Conservation (phyloP, 2,888 invertebrate genomes). For the Ophion slaviceki region DNA sequence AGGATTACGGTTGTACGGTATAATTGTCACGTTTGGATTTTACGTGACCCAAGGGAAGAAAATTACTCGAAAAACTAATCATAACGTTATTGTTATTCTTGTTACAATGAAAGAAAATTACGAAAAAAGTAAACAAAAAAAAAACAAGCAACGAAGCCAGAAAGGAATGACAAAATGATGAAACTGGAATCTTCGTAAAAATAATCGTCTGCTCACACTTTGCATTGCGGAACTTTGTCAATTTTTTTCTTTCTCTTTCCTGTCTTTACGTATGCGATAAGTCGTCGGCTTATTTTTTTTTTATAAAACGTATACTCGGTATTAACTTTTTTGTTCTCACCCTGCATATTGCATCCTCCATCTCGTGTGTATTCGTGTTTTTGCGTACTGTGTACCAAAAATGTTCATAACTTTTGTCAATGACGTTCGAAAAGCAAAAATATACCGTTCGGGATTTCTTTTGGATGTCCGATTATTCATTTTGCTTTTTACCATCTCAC, state of each 20-base stretch:
- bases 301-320: slow-evolving; percentile 49
- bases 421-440: neutral
- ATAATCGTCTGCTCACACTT: slow-evolving; percentile 50
- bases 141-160: slow-evolving; percentile 23
- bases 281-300: slow-evolving; percentile 48
- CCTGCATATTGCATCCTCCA: slow-evolving; percentile 6
- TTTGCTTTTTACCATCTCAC: neutral
- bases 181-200: slow-evolving; percentile 49
- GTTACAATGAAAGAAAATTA: slow-evolving; percentile 43
- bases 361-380: slow-evolving; percentile 25
- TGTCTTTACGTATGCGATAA: slow-evolving; percentile 65
- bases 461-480: slow-evolving; percentile 9
- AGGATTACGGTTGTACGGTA: slow-evolving; percentile 15
- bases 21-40: slow-evolving; percentile 47
- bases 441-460: slow-evolving; percentile 23
- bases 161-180: slow-evolving; percentile 6
- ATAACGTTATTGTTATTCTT: slow-evolving; percentile 7
- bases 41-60: slow-evolving; percentile 21
- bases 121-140: slow-evolving; percentile 10
- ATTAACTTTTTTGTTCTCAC: slow-evolving; percentile 33
- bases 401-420: neutral
- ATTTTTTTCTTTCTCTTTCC: slow-evolving; percentile 24
- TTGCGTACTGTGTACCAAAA: slow-evolving; percentile 2
- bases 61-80: slow-evolving; percentile 31
- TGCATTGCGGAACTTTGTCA: slow-evolving; percentile 37